Evolutionary conservation across 2,888 invertebrate species (phyloP).

Genomic region (Lacanobia oleracea): DNA sequence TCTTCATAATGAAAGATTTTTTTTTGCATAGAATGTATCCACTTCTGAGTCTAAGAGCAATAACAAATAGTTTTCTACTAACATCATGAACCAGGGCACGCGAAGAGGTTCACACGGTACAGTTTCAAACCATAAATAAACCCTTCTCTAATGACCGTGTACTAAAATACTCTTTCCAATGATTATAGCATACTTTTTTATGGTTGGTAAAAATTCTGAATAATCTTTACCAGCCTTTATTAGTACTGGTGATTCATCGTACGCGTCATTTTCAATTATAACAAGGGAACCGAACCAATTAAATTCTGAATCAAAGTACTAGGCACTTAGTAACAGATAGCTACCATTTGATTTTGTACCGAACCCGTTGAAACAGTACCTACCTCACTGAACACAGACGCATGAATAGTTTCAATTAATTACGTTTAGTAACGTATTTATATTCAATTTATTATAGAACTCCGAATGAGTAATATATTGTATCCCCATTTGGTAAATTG

Average conservation of each 20-base stretch:
- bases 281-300: constrained; percentile 1
- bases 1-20: too few species aligned
- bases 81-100: too few species aligned
- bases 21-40: too few species aligned
- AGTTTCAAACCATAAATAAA: too few species aligned
- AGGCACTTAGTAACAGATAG: neutral
- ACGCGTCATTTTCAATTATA: neutral
- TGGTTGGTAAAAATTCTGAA: too few species aligned
- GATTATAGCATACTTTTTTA: too few species aligned
- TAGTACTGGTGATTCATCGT: neutral
- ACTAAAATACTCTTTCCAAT: too few species aligned
- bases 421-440: constrained; percentile 6
- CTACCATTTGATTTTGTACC: neutral
- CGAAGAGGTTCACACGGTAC: too few species aligned
- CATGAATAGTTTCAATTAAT: constrained; percentile 31
- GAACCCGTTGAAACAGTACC: constrained; percentile 18
- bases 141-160: too few species aligned
- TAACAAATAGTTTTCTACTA: too few species aligned
- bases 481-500: neutral
- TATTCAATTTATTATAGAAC: neutral
- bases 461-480: neutral
- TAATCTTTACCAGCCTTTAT: neutral
- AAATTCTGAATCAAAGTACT: constrained; percentile 1
- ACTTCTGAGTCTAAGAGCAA: too few species aligned
- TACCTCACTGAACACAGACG: constrained; percentile 15